Percentiles rank a stretch among this genome's conserved stretches.
Conservation (phyloP, 2,797 vertebrate genomes). For the Argentina silus region DNA sequence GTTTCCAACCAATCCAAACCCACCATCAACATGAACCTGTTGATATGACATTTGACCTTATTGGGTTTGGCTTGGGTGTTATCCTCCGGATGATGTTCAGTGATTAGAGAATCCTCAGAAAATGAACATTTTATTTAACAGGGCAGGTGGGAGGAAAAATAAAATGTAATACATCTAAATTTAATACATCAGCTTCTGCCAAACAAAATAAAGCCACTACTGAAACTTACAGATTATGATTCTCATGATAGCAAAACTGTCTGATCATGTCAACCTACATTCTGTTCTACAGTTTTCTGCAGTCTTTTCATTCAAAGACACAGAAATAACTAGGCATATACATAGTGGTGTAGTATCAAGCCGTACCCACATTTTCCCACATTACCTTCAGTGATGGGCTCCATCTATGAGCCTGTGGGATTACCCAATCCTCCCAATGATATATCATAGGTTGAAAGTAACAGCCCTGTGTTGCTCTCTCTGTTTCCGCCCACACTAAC, state of each 20-base stretch:
- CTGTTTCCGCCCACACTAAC: not conserved
- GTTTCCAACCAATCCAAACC: not conserved
- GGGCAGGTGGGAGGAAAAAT: slow-evolving; percentile 42
- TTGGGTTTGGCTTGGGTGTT: slow-evolving; percentile 32
- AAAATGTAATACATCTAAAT: too few relatives aligned
- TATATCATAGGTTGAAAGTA: not conserved
- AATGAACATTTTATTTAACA: slow-evolving; percentile 76
- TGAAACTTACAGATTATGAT: slow-evolving; percentile 24
- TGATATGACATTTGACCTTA: slow-evolving; percentile 53
- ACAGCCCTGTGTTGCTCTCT: not conserved
- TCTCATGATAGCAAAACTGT: slow-evolving; percentile 30
- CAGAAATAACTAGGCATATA: too few relatives aligned
- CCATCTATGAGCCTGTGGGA: not conserved
- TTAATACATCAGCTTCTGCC: slow-evolving; percentile 48
- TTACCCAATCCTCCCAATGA: not conserved
- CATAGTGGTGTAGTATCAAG: too few relatives aligned
- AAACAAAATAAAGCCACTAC: slow-evolving; percentile 47
- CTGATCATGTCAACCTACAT: not conserved
- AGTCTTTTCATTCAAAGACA: not conserved
- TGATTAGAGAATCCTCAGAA: slow-evolving; percentile 65
- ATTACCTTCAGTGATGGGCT: not conserved
- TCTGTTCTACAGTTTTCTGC: not conserved
- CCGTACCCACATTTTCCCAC: not conserved
- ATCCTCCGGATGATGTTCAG: slow-evolving; percentile 63
- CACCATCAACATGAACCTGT: slow-evolving; percentile 31